Percentiles rank a stretch among this genome's conserved stretches.
These are phyloP conservation scores for Agriopis aurantiaria DNA, from an alignment of 2,888 invertebrate genomes.

Conservation along the genomic window DNA sequence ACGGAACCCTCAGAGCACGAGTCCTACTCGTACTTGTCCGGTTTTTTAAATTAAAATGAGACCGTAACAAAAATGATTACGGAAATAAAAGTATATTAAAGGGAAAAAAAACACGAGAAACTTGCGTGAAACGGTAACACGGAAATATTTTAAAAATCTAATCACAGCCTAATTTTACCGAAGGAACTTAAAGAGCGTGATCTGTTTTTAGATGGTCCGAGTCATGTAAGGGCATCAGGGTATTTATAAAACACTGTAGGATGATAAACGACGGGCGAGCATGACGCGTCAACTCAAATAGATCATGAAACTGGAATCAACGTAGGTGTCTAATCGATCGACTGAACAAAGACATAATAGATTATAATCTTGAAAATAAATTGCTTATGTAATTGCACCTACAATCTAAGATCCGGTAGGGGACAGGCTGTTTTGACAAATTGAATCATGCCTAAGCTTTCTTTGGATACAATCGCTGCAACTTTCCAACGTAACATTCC, in stretches of 20 bases:
- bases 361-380: slow-evolving; percentile 29
- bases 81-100: background rate
- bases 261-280: slow-evolving; percentile 27
- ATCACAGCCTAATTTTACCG: slow-evolving; percentile 22
- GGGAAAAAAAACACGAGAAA: slow-evolving; percentile 4
- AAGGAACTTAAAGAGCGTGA: slow-evolving; percentile 10
- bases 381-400: slow-evolving; percentile 33
- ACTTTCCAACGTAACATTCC: slow-evolving; percentile 46
- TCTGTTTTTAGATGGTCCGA: slow-evolving; percentile 24
- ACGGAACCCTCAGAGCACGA: too few species aligned
- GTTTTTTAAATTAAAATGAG: background rate
- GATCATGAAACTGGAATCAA: slow-evolving; percentile 34
- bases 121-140: slow-evolving; percentile 2
- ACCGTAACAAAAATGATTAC: background rate
- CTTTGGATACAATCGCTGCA: slow-evolving; percentile 43
- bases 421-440: slow-evolving; percentile 44
- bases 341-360: slow-evolving; percentile 31
- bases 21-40: too few species aligned
- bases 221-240: slow-evolving; percentile 25
- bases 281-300: slow-evolving; percentile 34
- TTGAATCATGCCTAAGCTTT: slow-evolving; percentile 44
- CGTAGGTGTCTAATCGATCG: slow-evolving; percentile 35
- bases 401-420: slow-evolving; percentile 36
- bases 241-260: slow-evolving; percentile 32
- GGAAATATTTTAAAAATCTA: slow-evolving; percentile 28